Conservation (phyloP, 2,888 invertebrate genomes). For the Caenorhabditis imperialis region DNA sequence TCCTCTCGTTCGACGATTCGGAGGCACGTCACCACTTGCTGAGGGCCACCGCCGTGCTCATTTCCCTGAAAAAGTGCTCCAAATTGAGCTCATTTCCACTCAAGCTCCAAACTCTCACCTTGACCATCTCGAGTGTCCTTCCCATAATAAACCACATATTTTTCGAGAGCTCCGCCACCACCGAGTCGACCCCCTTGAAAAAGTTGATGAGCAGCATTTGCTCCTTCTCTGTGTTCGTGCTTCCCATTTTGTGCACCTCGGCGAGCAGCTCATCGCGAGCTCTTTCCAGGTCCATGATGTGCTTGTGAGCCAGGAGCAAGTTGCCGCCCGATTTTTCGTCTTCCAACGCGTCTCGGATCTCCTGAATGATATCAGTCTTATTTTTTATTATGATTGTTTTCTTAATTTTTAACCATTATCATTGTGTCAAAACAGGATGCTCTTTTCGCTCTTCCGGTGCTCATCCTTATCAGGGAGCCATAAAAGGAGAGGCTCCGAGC, state of each 20-base stretch:
- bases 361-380: no score
- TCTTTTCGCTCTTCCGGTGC: no score
- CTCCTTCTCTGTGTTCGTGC: slow-evolving; percentile 69
- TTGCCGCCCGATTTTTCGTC: slow-evolving; percentile 85
- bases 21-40: slow-evolving; percentile 89
- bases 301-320: slow-evolving; percentile 91
- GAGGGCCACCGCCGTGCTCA: slow-evolving; percentile 83
- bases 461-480: no score
- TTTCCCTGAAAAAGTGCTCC: slow-evolving; percentile 52
- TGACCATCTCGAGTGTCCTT: slow-evolving; percentile 91
- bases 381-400: no score
- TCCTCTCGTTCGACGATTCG: slow-evolving; percentile 97
- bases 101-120: no score
- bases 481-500: no score
- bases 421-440: no score
- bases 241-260: slow-evolving; percentile 89
- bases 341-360: slow-evolving; percentile 92
- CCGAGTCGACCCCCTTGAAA: slow-evolving; percentile 93
- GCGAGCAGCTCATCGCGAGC: slow-evolving; percentile 95
- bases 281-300: slow-evolving; percentile 92
- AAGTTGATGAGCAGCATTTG: slow-evolving; percentile 89
- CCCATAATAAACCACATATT: slow-evolving; percentile 88
- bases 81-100: no score
- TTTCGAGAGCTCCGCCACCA: slow-evolving; percentile 84
- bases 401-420: no score